Base-by-base conservation (phyloP, 2,113 vertebrate species). In the Hippocampus comes region DNA sequence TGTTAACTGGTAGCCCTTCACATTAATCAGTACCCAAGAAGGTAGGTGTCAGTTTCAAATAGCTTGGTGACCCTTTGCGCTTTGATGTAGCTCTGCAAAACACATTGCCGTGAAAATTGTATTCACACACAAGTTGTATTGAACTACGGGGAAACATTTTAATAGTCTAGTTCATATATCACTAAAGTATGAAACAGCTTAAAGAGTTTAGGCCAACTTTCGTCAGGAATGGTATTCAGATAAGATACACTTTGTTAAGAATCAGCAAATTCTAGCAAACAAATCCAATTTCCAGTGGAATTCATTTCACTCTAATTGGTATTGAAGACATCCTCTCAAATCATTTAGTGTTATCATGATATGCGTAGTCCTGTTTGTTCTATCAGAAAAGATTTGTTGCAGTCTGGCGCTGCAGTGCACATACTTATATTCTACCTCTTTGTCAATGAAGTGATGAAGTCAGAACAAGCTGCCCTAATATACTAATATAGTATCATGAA, bases 401-500 rank as follows among this genome's bases (percentile, higher is more conserved):
- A 8, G n/a, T 6, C n/a, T 23, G 53, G 20, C 23, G 10, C 23
- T 27, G 25, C 11, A 12, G 30, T 59, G 25, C 3, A 9, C 1
- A 59, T 57, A 14, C 11, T 10, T 43, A 2, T 46, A 12, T 15
- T 4, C n/a, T 25, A 27, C 3, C n/a, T 57, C 11, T 59, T 27
- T 1, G 10, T 27, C 56, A 59, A 59, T 59, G 2, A 20, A 18
- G 7, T 9, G 59, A 18, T 34, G 4, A 60, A 30, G 25, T 30
- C 14, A 9, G 6, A 17, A 30, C 57, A 2, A 60, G 27, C 59
- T 15, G 8, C 17, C 15, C 56, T 27, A 59, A 59, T 1, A 27
- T 59, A 27, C 12, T n/a, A n/a, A n/a, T n/a, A n/a, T n/a, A n/a
- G 23, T 1, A 59, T 25, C 5, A 87, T 81, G 43, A 14, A 46